phyloP scores from a whole-genome alignment of 1,140 invertebrate genomes.

The Antheraea mylitta region DNA sequence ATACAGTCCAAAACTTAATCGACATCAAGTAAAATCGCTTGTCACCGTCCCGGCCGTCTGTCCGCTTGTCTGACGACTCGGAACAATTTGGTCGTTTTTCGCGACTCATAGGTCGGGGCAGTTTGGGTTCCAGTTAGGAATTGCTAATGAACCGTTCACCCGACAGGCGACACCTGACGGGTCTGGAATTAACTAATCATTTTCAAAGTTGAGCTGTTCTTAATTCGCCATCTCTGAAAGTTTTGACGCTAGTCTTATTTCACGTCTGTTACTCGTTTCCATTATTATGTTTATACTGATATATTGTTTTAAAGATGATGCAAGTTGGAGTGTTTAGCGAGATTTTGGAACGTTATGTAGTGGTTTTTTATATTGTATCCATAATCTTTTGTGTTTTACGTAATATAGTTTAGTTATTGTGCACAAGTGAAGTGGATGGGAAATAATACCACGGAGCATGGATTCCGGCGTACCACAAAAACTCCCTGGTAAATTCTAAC shows the following conservation, averaged over 20 bases:
- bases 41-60: background rate
- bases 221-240: background rate
- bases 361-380: too few relatives aligned
- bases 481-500: too few relatives aligned
- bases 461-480: too few relatives aligned
- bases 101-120: background rate
- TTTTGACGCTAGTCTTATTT: background rate
- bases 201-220: background rate
- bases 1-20: constrained; percentile 1
- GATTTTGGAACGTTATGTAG: too few relatives aligned
- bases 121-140: constrained; percentile 1
- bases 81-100: constrained; percentile 1
- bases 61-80: background rate
- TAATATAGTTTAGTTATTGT: too few relatives aligned
- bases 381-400: too few relatives aligned
- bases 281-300: too few relatives aligned
- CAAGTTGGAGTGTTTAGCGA: too few relatives aligned
- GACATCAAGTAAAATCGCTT: background rate
- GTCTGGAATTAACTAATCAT: background rate
- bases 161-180: constrained; percentile 5
- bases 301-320: too few relatives aligned
- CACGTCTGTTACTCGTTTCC: background rate
- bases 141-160: constrained; percentile 2
- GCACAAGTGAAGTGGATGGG: too few relatives aligned
- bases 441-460: too few relatives aligned